Evolutionary conservation across 2,888 invertebrate genomes (phyloP).

Genomic region (Tholera decimalis): DNA sequence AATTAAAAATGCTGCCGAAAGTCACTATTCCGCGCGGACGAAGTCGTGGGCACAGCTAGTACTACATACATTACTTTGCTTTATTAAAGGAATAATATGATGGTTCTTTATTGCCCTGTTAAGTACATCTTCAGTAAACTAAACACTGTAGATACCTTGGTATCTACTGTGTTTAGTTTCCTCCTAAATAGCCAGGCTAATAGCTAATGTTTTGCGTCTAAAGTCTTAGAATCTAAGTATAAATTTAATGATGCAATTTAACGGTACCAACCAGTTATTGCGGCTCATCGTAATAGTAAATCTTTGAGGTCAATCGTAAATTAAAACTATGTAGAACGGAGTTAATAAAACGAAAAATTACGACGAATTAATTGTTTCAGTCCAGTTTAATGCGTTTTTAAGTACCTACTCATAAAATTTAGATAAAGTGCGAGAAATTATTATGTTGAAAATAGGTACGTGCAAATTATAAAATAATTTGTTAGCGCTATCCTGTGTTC

Average conservation of each 20-base stretch:
- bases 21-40: too few species aligned
- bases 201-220: not conserved
- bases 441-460: not conserved
- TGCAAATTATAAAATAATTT: constrained; percentile 5
- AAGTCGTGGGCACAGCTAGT: too few species aligned
- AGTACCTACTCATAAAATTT: constrained; percentile 17
- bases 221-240: not conserved
- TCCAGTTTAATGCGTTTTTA: constrained; percentile 13
- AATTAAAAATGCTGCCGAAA: too few species aligned
- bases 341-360: constrained; percentile 21
- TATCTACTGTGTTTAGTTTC: too few species aligned
- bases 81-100: not conserved
- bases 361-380: not conserved
- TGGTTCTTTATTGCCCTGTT: not conserved
- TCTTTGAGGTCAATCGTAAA: constrained; percentile 37
- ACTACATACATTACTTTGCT: not conserved
- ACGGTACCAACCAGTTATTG: constrained; percentile 19
- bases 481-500: not conserved
- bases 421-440: not conserved
- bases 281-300: constrained; percentile 21
- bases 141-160: not conserved
- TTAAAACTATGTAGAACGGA: constrained; percentile 37
- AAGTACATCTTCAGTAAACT: not conserved
- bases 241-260: constrained; percentile 29
- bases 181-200: not conserved